phyloP scores from a whole-genome alignment of 1,140 invertebrate genomes.

The Diachasmimorpha longicaudata region DNA sequence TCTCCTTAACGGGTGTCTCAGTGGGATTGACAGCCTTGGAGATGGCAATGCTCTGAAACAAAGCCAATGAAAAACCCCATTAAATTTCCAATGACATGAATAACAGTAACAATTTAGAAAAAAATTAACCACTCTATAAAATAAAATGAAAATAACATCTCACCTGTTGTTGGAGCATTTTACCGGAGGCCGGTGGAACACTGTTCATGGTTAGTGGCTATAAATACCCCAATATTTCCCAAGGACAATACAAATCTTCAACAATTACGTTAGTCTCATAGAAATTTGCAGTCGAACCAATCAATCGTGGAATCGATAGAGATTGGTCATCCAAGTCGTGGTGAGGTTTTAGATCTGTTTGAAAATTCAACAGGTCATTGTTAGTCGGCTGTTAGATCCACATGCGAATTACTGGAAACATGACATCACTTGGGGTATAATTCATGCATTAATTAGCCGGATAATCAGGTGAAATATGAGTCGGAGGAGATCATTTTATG shows the following conservation, averaged over 20 bases:
- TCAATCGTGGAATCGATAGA: background rate
- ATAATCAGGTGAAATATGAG: background rate
- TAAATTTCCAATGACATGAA: conserved; percentile 44
- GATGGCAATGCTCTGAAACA: conserved; percentile 77
- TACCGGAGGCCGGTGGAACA: conserved; percentile 53
- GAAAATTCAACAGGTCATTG: background rate
- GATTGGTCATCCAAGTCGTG: background rate
- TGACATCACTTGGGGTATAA: background rate
- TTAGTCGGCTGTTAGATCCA: background rate
- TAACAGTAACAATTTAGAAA: conserved; percentile 25
- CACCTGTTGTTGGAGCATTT: conserved; percentile 60
- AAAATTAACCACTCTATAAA: background rate
- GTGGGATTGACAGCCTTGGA: conserved; percentile 88
- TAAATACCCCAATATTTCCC: background rate
- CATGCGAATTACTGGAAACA: background rate
- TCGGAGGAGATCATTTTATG: background rate
- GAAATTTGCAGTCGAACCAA: background rate
- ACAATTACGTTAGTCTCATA: background rate
- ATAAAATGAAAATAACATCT: conserved; percentile 34
- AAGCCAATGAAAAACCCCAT: background rate
- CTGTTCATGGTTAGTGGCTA: conserved; percentile 54
- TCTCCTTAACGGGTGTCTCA: conserved; percentile 94
- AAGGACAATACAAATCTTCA: background rate
- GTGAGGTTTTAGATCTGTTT: background rate
- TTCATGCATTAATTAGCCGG: background rate